Conservation (phyloP, 2,113 vertebrate genomes). For the Vulpes lagopus region DNA sequence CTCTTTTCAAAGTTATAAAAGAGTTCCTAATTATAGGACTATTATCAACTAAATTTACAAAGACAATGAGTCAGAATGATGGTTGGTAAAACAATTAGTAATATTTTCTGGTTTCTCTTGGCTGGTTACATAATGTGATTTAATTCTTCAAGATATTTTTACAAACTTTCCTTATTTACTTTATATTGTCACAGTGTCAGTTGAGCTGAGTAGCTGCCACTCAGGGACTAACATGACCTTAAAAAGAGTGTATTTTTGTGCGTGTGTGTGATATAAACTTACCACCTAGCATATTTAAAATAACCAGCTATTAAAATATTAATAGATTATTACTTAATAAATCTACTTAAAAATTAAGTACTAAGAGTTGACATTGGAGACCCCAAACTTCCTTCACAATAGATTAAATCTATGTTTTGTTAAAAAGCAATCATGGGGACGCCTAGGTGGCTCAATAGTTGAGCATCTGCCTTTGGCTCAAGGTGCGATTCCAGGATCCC, state of each 20-base stretch:
- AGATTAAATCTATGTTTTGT: neutral
- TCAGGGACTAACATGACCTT: neutral
- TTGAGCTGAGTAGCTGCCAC: neutral
- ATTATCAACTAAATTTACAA: neutral
- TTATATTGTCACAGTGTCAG: neutral
- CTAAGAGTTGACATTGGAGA: neutral
- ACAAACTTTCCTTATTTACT: neutral
- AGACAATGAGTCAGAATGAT: constrained; percentile 50
- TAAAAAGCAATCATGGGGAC: neutral
- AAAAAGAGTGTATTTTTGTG: neutral
- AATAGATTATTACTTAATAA: neutral
- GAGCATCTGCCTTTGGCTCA: too few relatives aligned
- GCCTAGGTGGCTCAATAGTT: too few relatives aligned
- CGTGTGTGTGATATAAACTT: neutral
- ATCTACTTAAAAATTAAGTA: neutral
- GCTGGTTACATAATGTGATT: neutral
- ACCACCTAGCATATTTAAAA: neutral
- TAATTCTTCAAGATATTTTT: constrained; percentile 34
- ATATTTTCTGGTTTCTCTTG: neutral
- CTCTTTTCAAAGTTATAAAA: constrained; percentile 15
- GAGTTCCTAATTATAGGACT: constrained; percentile 3
- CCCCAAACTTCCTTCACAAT: neutral
- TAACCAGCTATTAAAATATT: constrained; percentile 17
- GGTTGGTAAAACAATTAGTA: neutral
- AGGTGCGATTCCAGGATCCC: too few relatives aligned